Conservation (phyloP, 92 coral and sea anemone species). For the Metridium senile region DNA sequence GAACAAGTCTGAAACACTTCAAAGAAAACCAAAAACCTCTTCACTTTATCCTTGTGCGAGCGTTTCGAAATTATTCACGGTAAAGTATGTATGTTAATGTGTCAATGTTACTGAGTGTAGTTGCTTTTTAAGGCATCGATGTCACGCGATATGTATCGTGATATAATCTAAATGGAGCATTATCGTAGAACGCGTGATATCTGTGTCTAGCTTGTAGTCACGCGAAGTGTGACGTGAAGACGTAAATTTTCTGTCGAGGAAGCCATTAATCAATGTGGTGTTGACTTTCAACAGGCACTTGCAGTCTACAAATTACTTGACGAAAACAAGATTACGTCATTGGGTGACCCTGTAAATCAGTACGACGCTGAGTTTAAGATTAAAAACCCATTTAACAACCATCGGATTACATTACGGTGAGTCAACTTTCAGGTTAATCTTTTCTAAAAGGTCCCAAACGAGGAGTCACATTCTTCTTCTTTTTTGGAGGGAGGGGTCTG, state of each 20-base stretch:
- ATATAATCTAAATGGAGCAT: too few relatives aligned
- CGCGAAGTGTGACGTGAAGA: too few relatives aligned
- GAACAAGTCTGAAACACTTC: constrained; percentile 36
- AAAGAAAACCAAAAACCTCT: constrained; percentile 45
- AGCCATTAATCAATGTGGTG: too few relatives aligned
- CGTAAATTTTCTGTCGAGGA: too few relatives aligned
- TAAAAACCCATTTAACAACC: constrained; percentile 69
- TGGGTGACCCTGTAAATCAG: constrained; percentile 66
- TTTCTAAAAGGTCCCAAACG: too few relatives aligned
- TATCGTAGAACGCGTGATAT: too few relatives aligned
- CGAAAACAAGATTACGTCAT: constrained; percentile 47
- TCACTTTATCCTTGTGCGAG: constrained; percentile 84
- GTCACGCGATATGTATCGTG: too few relatives aligned
- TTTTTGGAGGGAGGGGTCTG: too few relatives aligned
- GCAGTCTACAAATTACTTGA: constrained; percentile 66
- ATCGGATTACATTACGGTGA: constrained; percentile 74
- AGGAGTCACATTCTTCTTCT: too few relatives aligned
- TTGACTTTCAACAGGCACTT: constrained; percentile 50
- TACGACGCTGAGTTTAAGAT: constrained; percentile 61
- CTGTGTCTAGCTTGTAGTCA: too few relatives aligned
- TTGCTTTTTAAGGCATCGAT: not conserved
- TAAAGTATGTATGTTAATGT: constrained; percentile 33
- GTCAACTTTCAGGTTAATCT: not conserved
- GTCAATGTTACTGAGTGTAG: not conserved
- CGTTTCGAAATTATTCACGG: constrained; percentile 87